Percentiles rank a stretch among this genome's conserved stretches.
These are phyloP conservation scores for Grammomys dolichurus DNA, from an alignment of 2,113 vertebrate species.

Conservation along the genomic window DNA sequence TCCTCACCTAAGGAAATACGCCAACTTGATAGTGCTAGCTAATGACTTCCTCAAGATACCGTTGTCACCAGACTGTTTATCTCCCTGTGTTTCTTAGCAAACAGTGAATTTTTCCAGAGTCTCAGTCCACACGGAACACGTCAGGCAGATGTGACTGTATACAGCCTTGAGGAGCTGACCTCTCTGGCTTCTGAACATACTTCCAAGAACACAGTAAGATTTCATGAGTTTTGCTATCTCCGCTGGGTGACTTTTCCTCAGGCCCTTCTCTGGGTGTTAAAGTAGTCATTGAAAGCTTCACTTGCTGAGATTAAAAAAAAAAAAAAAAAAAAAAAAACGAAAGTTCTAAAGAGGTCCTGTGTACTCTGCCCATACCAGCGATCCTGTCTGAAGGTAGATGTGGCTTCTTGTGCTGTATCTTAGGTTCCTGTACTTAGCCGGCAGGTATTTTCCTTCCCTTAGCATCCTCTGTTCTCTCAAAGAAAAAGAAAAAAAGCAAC, in stretches of 20 bases:
- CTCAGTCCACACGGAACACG: conserved; percentile 86
- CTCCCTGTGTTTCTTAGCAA: conserved; percentile 87
- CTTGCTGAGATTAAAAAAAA: background rate
- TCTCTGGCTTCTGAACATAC: conserved; percentile 91
- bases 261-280: background rate
- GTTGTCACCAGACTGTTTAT: conserved; percentile 77
- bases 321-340: background rate
- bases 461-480: background rate
- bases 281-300: background rate
- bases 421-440: background rate
- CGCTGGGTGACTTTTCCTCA: background rate
- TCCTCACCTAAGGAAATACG: background rate
- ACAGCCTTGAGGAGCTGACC: conserved; percentile 91
- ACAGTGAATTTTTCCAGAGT: conserved; percentile 92
- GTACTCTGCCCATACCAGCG: background rate
- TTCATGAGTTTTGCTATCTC: background rate
- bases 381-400: background rate
- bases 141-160: conserved; percentile 84
- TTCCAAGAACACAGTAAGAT: conserved; percentile 93
- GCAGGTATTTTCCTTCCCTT: background rate
- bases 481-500: background rate
- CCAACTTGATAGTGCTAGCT: background rate
- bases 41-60: conserved; percentile 51
- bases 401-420: fast-evolving
- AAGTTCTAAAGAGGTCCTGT: background rate